Conservation (phyloP, 2,888 invertebrate species). For the Theodoxus fluviatilis region DNA sequence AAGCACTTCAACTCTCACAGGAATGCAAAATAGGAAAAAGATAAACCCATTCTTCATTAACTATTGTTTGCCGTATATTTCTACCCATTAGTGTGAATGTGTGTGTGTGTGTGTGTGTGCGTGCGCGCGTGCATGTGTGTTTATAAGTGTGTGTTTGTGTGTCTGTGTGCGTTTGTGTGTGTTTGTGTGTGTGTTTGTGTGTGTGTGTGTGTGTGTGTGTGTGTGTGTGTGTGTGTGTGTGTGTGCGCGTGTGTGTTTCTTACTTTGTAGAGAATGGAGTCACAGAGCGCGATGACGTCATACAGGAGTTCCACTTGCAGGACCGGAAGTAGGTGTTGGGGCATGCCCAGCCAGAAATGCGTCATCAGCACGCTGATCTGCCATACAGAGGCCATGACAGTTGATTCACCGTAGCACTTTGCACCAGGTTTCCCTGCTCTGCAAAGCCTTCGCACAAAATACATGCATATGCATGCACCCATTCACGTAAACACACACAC, state of each 20-base stretch:
- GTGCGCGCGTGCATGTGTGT: neutral
- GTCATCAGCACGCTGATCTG: too few species aligned
- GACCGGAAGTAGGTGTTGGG: slow-evolving; percentile 61
- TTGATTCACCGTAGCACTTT: too few species aligned
- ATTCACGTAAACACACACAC: too few species aligned
- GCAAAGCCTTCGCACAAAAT: too few species aligned
- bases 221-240: slow-evolving; percentile 1
- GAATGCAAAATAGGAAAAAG: too few species aligned
- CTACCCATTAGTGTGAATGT: slow-evolving; percentile 15
- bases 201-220: neutral
- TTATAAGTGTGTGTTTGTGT: neutral
- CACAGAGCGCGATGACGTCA: slow-evolving; percentile 63
- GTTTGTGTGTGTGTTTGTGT: neutral
- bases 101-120: slow-evolving; percentile 11
- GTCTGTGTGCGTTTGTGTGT: neutral
- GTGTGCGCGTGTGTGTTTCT: neutral
- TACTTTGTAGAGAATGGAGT: slow-evolving; percentile 44
- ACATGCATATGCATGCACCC: too few species aligned
- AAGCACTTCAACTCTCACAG: too few species aligned
- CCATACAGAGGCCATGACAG: too few species aligned
- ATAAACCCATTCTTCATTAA: too few species aligned
- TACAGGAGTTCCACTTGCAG: slow-evolving; percentile 51
- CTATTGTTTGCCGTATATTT: too few species aligned
- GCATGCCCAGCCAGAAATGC: slow-evolving; percentile 67
- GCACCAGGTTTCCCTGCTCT: too few species aligned